Percentiles rank a stretch among this genome's conserved stretches.
Evolutionary conservation across 2,888 invertebrate genomes (phyloP).

Genomic region (Axea sp.): DNA sequence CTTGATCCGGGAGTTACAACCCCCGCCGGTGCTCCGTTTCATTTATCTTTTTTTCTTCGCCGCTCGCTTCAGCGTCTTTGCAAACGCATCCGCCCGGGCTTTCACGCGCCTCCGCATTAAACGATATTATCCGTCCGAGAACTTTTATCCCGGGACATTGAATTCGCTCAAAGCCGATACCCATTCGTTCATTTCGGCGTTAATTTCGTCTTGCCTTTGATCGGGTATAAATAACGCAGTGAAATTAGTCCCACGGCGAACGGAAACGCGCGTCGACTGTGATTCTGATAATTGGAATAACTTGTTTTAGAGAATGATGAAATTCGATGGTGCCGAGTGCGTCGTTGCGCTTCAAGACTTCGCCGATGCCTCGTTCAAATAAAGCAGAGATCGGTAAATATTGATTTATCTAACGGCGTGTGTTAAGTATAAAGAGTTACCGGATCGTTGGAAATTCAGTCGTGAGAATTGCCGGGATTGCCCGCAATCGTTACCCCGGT

Average conservation of each 20-base stretch:
- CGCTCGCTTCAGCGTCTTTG: conserved; percentile 11
- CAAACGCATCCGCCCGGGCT: conserved; percentile 26
- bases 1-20: conserved; percentile 54
- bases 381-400: conserved; percentile 38
- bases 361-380: conserved; percentile 11
- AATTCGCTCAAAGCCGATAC: conserved; percentile 43
- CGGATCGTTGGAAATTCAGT: conserved; percentile 29
- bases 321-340: conserved; percentile 3
- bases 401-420: conserved; percentile 50
- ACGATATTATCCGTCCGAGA: conserved; percentile 45
- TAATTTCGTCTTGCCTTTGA: conserved; percentile 13
- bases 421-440: conserved; percentile 37
- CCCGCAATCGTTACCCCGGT: conserved; percentile 1
- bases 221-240: background rate
- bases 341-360: conserved; percentile 8
- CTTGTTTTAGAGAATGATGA: background rate
- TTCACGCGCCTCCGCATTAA: conserved; percentile 34
- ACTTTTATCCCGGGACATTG: conserved; percentile 51
- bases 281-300: background rate
- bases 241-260: no score
- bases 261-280: no score
- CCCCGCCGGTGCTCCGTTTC: conserved; percentile 6
- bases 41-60: conserved; percentile 40
- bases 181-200: conserved; percentile 6
- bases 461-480: conserved; percentile 23